Evolutionary conservation across 2,888 invertebrate species (phyloP), one percentile per base, ranked within the genome.

Genomic region (Drosophila formosana): DNA sequence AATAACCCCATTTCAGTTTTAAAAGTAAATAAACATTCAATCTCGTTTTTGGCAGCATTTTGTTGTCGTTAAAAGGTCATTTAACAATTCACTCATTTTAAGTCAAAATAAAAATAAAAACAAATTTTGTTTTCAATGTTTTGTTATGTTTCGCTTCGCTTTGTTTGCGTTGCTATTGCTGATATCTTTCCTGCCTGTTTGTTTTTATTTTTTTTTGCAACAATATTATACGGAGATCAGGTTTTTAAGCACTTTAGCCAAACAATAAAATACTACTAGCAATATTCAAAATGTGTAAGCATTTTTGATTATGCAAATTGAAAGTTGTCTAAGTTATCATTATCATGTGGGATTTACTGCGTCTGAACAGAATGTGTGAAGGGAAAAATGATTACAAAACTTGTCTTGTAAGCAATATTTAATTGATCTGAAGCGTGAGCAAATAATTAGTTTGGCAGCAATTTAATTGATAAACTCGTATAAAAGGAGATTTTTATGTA

Each of bases 1-100:
- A 64, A n/a, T 50, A 62, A 52, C 60, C 62, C 78, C 52, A 57
- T 50, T 61, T 11, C 9, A 58, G 65, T 47, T 66, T 57, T 30
- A 56, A 67, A 56, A 56, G 9, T 4, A 11, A 53, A 64, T 39
- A 51, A 50, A 45, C 26, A 67, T 46, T 26, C 3, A 78, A 18
- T 28, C 9, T 18, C 30, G 18, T 39, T 39, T 37, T 30, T 46
- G 63, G 46, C 65, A 56, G 58, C 28, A 49, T 61, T 46, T 37
- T 26, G 34, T 26, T 23, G 34, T 9, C 51, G 32, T 37, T 55
- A 32, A 57, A 25, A 47, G 55, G 64, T 56, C 72, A 5, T 61
- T 71, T 52, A 25, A 52, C 32, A 66, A 58, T 55, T 60, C 46
- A 30, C 45, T 37, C 39, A 45, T 25, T 46, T 46, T 43, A 52